Evolutionary conservation across 92 coral and sea anemone species (phyloP).

Genomic region (Siderastrea radians): DNA sequence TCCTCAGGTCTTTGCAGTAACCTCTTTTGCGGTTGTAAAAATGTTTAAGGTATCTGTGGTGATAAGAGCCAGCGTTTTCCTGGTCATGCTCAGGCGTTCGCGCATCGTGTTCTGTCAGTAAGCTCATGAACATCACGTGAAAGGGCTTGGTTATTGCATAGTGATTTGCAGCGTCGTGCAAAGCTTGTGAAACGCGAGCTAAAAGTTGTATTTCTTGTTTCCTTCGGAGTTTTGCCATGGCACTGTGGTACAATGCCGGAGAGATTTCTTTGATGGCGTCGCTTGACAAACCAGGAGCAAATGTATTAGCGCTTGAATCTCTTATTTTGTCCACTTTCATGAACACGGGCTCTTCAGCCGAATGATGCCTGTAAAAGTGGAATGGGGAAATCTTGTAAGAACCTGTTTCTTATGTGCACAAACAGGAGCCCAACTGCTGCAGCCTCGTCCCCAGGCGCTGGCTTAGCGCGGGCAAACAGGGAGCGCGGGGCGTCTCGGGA

Average conservation of each 20-base stretch:
- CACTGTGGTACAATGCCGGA: not conserved
- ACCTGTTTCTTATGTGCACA: too few relatives aligned
- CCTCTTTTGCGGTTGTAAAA: not conserved
- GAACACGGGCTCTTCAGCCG: conserved; percentile 4
- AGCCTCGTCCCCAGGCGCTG: too few relatives aligned
- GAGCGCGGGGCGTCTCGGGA: too few relatives aligned
- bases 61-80: conserved; percentile 4
- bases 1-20: conserved; percentile 9
- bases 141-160: not conserved
- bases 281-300: not conserved
- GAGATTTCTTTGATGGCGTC: not conserved
- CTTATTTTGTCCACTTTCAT: not conserved
- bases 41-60: not conserved
- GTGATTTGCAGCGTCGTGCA: conserved; percentile 14
- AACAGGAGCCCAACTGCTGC: too few relatives aligned
- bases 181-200: conserved; percentile 3
- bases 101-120: not conserved
- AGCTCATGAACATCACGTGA: conserved; percentile 29
- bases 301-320: not conserved
- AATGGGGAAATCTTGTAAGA: not conserved
- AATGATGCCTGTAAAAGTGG: not conserved
- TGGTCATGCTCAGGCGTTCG: not conserved
- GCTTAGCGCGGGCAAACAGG: too few relatives aligned
- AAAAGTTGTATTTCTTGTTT: conserved; percentile 24
- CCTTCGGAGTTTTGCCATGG: not conserved